Conservation (phyloP, 1,140 invertebrate genomes). For the Zaprionus nigranus region DNA sequence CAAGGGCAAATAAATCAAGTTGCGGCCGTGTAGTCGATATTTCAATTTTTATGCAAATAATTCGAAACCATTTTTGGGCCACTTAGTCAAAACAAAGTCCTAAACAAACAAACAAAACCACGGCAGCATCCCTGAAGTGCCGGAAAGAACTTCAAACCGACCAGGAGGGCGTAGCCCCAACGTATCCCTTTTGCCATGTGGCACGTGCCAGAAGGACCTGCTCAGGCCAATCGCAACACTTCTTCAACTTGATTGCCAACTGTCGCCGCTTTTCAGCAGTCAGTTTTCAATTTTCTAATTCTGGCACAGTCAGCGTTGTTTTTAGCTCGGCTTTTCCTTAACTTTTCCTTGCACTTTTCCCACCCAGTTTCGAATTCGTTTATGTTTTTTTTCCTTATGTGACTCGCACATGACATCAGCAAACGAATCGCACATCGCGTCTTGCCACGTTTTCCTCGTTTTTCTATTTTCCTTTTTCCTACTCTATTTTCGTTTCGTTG, state of each 20-base stretch:
- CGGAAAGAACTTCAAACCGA: constrained; percentile 1
- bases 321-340: background rate
- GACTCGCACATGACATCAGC: constrained; percentile 70
- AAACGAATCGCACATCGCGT: constrained; percentile 19
- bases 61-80: constrained; percentile 65
- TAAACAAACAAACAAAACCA: constrained; percentile 62
- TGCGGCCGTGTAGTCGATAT: constrained; percentile 58
- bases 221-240: background rate
- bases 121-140: background rate
- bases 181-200: constrained; percentile 21
- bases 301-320: constrained; percentile 28
- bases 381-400: constrained; percentile 72
- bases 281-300: constrained; percentile 47
- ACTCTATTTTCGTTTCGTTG: constrained; percentile 46
- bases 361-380: constrained; percentile 44
- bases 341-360: constrained; percentile 1
- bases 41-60: constrained; percentile 75
- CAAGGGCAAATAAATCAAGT: constrained; percentile 61
- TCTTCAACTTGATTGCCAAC: constrained; percentile 1
- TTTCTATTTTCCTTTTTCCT: constrained; percentile 34
- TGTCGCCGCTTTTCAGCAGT: background rate
- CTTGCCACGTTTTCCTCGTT: background rate
- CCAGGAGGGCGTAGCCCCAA: constrained; percentile 14
- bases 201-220: constrained; percentile 28
- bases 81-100: constrained; percentile 76